Conservation (phyloP, 2,113 vertebrate species). For the Apodemus speciosus region DNA sequence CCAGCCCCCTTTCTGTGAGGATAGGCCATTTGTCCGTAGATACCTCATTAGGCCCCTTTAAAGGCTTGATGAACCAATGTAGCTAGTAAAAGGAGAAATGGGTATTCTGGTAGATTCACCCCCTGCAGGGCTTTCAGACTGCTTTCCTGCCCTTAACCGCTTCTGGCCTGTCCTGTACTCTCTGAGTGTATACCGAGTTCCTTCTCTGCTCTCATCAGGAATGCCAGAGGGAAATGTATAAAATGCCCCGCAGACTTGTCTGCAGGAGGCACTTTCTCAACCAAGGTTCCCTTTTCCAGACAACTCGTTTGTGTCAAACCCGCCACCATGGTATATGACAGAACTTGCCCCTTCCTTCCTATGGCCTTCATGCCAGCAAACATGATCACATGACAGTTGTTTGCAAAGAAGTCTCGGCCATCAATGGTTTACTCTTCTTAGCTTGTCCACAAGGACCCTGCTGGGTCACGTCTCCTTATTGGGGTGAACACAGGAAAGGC, state of each 20-base stretch:
- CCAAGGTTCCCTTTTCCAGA: background rate
- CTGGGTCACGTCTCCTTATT: background rate
- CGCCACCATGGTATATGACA: background rate
- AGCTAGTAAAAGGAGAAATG: too few relatives aligned
- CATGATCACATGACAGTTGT: background rate
- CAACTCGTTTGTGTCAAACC: background rate
- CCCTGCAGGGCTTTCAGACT: background rate
- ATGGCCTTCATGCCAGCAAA: background rate
- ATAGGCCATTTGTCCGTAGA: accelerated
- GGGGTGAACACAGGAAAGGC: background rate
- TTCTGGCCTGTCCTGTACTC: background rate
- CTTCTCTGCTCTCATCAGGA: background rate
- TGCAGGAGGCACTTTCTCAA: background rate
- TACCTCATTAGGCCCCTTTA: too few relatives aligned
- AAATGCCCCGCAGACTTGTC: background rate
- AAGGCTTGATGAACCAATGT: background rate
- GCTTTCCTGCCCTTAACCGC: background rate
- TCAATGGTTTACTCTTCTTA: accelerated
- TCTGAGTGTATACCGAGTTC: background rate
- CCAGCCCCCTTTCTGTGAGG: background rate
- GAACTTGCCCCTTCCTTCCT: background rate
- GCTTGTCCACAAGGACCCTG: accelerated
- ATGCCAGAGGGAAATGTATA: background rate
- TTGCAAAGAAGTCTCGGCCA: background rate
- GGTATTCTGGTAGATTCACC: background rate